Evolutionary conservation across 64 coral and sea anemone species (phyloP).

Genomic region (Pachyseris speciosa): DNA sequence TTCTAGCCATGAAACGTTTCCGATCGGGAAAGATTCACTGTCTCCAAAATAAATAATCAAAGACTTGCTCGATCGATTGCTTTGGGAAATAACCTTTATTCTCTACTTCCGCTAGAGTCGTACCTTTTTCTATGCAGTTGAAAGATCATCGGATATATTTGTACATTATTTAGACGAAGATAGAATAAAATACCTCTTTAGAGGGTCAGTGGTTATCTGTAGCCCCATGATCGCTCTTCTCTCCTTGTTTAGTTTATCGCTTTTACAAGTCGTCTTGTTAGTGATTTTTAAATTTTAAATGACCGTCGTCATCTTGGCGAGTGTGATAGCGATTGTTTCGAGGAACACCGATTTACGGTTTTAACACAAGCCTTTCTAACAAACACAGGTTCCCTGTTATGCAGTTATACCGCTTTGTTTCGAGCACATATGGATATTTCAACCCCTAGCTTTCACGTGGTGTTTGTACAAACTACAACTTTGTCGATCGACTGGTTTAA

Average conservation of each 20-base stretch:
- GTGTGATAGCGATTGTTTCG: not conserved
- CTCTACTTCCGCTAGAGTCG: slow-evolving; percentile 19
- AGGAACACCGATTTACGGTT: not conserved
- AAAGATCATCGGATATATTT: slow-evolving; percentile 8
- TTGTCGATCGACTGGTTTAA: not conserved
- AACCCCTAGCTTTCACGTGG: not conserved
- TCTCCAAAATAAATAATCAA: not conserved
- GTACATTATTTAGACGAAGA: not conserved
- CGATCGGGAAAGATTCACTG: not conserved
- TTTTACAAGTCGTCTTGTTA: not conserved
- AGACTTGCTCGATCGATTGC: not conserved
- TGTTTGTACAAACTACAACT: not conserved
- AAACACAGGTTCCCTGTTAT: not conserved
- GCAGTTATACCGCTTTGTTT: not conserved
- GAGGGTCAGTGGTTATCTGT: not conserved
- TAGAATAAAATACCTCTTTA: not conserved
- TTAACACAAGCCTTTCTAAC: too few relatives aligned
- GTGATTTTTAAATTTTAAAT: slow-evolving; percentile 5
- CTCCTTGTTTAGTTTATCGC: not conserved
- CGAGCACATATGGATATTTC: not conserved
- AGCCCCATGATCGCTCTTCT: not conserved
- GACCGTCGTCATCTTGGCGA: not conserved
- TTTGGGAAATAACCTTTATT: slow-evolving; percentile 19
- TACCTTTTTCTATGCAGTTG: not conserved
- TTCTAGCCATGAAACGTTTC: not conserved